Evolutionary conservation across 2,113 vertebrate species (phyloP), one percentile per base, ranked within the genome.

Genomic region (Arizona elegans): DNA sequence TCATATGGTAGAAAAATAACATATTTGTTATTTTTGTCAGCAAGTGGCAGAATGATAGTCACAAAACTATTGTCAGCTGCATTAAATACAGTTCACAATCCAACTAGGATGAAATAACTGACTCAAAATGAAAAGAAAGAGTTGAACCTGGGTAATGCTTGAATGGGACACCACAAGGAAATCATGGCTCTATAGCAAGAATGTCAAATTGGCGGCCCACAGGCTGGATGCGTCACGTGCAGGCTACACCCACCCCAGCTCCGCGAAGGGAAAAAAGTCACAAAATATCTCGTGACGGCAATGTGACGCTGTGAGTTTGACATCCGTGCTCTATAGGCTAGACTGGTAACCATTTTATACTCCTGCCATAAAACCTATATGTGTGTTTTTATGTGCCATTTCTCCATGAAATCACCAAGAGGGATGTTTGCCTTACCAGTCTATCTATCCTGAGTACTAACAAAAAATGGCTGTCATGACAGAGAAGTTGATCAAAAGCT

Each of bases 221-320:
- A 1, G 59, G 10, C 9, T 1, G 59, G 10, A 58, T 24, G 21
- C 3, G 0, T 59, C 58, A 24, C 2, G 0, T 26, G 24, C 23
- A 59, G 24, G 24, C 58, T 8, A 59, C 8, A 24, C 0, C 8
- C 21, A 59, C 8, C 23, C 58, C 24, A 26, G 58, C 24, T 26
- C 24, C 8, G 3, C 0, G 23, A 59, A 59, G 24, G 58, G 21
- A 59, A 58, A 58, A 56, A 59, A 59, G 58, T 59, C 8, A 59
- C 58, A 59, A 59, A 26, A 59, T 7, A 23, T 26, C 3, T 10
- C 2, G 2, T 59, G 58, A 59, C 2, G 8, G 58, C 58, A 59
- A 24, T 24, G 58, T 24, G 8, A 24, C 2, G 8, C 8, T 1
- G 58, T 6, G 3, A 59, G 23, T 59, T 59, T 59, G 58, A 26